phyloP scores from a whole-genome alignment of 92 coral and sea anemone species.

The Galaxea fascicularis region DNA sequence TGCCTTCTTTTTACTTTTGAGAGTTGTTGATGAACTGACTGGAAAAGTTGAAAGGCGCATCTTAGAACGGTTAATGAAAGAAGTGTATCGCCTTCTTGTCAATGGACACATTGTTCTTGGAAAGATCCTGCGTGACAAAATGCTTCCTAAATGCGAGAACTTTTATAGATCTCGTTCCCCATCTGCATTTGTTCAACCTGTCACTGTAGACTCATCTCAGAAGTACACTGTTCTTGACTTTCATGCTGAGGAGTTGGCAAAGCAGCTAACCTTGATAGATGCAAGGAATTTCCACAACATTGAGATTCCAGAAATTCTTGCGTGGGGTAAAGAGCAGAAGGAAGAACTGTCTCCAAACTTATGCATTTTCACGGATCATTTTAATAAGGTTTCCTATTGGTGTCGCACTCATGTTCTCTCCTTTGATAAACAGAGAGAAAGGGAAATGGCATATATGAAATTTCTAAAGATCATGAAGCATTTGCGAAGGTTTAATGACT shows the following conservation, averaged over 20 bases:
- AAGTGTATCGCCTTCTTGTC: conserved; percentile 87
- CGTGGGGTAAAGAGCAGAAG: conserved; percentile 99
- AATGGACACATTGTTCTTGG: conserved; percentile 93
- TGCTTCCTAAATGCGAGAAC: conserved; percentile 95
- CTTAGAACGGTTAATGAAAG: conserved; percentile 92
- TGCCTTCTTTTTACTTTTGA: conserved; percentile 87
- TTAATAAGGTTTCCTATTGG: conserved; percentile 99
- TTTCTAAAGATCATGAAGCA: conserved; percentile 98
- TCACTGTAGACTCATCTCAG: conserved; percentile 35
- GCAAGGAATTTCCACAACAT: conserved; percentile 89
- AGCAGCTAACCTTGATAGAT: conserved; percentile 91
- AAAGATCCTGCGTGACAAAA: conserved; percentile 86
- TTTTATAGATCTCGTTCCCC: conserved; percentile 80
- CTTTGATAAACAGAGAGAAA: conserved; percentile 90
- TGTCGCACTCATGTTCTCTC: conserved; percentile 92
- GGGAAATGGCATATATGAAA: conserved; percentile 91
- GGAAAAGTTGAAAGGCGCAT: conserved; percentile 95
- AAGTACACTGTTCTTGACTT: conserved; percentile 80
- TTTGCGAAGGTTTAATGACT: conserved; percentile 90
- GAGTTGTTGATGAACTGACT: conserved; percentile 94
- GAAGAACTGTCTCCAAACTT: conserved; percentile 92
- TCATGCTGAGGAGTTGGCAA: conserved; percentile 88
- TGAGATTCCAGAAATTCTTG: conserved; percentile 96
- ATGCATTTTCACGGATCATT: conserved; percentile 93
- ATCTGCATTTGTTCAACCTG: conserved; percentile 57